Percentiles rank a stretch among this genome's conserved stretches.
These are phyloP conservation scores for Sula dactylatra DNA, from an alignment of 2,113 vertebrate species.

Conservation along the genomic window DNA sequence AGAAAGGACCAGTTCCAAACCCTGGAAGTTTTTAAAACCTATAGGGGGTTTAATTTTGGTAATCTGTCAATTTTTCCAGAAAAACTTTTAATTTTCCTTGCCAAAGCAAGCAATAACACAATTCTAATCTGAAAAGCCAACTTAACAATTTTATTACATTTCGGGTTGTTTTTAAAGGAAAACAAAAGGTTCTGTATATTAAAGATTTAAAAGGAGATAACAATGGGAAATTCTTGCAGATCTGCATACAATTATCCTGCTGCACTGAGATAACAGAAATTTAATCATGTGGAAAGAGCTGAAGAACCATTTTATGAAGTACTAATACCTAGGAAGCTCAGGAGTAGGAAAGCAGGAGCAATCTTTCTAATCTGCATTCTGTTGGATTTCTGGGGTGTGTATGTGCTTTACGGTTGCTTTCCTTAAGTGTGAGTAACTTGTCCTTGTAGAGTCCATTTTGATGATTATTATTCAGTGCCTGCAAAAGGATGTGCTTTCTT, in stretches of 20 bases:
- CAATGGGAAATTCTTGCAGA: background rate
- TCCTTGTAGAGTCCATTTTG: slow-evolving; percentile 4
- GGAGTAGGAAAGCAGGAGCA: background rate
- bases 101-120: background rate
- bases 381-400: background rate
- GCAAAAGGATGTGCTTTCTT: background rate
- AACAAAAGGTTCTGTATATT: background rate
- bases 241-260: background rate
- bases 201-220: slow-evolving; percentile 2
- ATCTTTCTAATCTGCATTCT: background rate
- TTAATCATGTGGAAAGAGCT: background rate
- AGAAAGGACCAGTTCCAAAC: background rate
- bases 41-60: background rate
- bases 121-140: background rate
- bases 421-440: background rate
- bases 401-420: background rate
- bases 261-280: background rate
- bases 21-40: background rate
- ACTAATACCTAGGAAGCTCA: background rate
- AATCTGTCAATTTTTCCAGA: background rate
- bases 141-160: background rate
- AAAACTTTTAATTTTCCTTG: background rate
- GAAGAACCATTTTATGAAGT: background rate
- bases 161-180: background rate
- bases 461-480: background rate